Evolutionary conservation across 2,888 invertebrate species (phyloP).

Genomic region (Nymphalis urticae): DNA sequence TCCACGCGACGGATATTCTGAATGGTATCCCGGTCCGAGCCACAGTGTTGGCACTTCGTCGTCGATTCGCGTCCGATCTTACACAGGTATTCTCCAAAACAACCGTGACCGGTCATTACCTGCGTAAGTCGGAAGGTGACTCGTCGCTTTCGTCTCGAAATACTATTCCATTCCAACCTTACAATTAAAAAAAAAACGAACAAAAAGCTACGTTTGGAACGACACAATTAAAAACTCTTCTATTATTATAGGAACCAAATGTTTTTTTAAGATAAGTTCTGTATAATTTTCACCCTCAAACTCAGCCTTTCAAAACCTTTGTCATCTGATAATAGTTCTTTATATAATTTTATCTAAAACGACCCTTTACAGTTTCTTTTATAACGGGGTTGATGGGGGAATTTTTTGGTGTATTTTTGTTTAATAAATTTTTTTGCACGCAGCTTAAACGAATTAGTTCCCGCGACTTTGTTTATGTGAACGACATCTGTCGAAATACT

Average conservation of each 20-base stretch:
- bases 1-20: no score
- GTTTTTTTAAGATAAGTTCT: slow-evolving; percentile 4
- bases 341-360: slow-evolving; percentile 4
- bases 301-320: neutral
- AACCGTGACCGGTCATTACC: no score
- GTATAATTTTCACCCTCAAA: slow-evolving; percentile 3
- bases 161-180: no score
- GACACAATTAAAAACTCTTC: neutral
- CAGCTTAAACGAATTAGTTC: no score
- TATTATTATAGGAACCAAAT: neutral
- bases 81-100: no score
- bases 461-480: no score
- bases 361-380: neutral
- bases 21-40: no score
- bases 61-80: no score
- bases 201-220: neutral
- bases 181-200: neutral
- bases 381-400: neutral
- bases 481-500: no score
- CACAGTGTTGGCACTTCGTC: no score
- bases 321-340: slow-evolving; percentile 9
- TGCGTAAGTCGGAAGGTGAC: no score
- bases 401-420: neutral
- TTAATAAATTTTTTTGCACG: neutral
- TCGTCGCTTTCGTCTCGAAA: no score